Evolutionary conservation across 2,888 invertebrate species (phyloP), one percentile per base, ranked within the genome.

Genomic region (Hedya salicella): DNA sequence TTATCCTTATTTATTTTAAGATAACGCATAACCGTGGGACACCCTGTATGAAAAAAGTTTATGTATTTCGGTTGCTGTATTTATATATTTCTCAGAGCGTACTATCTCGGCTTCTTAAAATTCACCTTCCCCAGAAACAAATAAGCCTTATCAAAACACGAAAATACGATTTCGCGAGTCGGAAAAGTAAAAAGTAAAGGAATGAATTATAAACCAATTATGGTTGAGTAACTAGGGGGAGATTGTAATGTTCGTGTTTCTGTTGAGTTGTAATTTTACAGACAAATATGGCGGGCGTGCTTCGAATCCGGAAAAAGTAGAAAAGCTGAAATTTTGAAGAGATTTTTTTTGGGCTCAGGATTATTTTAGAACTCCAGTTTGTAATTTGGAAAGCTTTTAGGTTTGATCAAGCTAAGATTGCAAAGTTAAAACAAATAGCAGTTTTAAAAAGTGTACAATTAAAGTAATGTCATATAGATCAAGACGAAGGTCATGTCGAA

Each of bases 221-320:
- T 50, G 46, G 60, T 48, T 30, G 53, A 60, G 60, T 66, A 60
- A 59, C 52, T 59, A 25, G 50, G 66, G 56, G 61, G 65, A 67
- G 68, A 65, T 71, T 70, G 70, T 70, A 70, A 69, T 63, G 62
- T 68, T 59, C 52, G 68, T 69, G 68, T 70, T 70, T 67, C 62
- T 70, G 57, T 61, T 61, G 66, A 62, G 59, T 67, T 46, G 66
- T 66, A 71, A 73, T 74, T 74, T 69, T 46, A 63, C 63, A 71
- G 70, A 72, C 69, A 71, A 72, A 74, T 70, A 71, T 67, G 69
- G 59, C 62, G 68, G 53, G 65, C 72, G 70, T 74, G 72, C 62
- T 67, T 67, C 48, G 69, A 70, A 70, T 71, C 13, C 8, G 9
- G 25, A 59, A 46, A 19, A 2, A 5, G 50, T 8, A 30, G 39